phyloP scores from a whole-genome alignment of 2,113 vertebrate species.

The Phainopepla nitens region DNA sequence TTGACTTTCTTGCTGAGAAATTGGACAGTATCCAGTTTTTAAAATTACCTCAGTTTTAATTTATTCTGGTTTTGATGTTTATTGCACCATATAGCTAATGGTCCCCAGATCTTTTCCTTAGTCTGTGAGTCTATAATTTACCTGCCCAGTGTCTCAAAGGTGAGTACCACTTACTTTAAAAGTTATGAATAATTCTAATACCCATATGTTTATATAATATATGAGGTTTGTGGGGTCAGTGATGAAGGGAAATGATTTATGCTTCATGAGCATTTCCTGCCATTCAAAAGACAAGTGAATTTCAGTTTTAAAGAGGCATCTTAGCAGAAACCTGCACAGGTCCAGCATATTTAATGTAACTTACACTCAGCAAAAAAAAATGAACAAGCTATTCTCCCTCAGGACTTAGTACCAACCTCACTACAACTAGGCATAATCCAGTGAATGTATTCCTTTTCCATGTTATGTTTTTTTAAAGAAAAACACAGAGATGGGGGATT shows the following conservation, averaged over 20 bases:
- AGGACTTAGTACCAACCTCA: neutral
- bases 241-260: neutral
- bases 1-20: neutral
- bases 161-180: neutral
- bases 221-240: neutral
- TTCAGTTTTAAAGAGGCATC: neutral
- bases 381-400: neutral
- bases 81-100: neutral
- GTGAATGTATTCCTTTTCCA: neutral
- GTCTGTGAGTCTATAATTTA: conserved; percentile 43
- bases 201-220: neutral
- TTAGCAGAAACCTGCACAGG: neutral
- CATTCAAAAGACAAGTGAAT: neutral
- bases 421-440: neutral
- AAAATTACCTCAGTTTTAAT: conserved; percentile 57
- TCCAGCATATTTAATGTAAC: neutral
- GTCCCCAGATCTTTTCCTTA: neutral
- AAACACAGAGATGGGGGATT: neutral
- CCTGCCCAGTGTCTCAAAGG: conserved; percentile 46
- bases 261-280: neutral
- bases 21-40: conserved; percentile 28
- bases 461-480: neutral
- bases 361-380: neutral
- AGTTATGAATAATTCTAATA: neutral
- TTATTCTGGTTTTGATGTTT: conserved; percentile 50